phyloP scores from a whole-genome alignment of 2,113 vertebrate genomes.

The Cephalopterus ornatus region DNA sequence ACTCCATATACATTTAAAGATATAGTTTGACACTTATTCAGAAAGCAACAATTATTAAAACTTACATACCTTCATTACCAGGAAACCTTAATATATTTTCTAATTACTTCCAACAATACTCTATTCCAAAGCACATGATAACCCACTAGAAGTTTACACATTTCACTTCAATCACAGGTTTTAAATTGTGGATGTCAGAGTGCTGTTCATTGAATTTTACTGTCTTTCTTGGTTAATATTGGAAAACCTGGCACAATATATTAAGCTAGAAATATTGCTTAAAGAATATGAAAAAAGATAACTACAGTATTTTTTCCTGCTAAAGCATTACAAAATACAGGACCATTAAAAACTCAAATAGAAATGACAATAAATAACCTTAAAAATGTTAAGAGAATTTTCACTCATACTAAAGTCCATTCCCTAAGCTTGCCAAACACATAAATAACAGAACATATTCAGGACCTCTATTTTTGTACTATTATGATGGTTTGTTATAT shows the following conservation, averaged over 20 bases:
- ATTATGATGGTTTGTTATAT: constrained; percentile 63
- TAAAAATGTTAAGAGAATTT: constrained; percentile 70
- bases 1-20: constrained; percentile 80
- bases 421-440: constrained; percentile 63
- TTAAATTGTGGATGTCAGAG: constrained; percentile 66
- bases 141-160: constrained; percentile 78
- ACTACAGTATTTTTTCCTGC: constrained; percentile 73
- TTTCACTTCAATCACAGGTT: constrained; percentile 75
- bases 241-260: constrained; percentile 73
- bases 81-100: constrained; percentile 78
- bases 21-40: constrained; percentile 80
- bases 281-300: constrained; percentile 76
- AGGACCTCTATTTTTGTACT: constrained; percentile 66
- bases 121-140: constrained; percentile 77
- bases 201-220: constrained; percentile 69
- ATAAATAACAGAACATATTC: constrained; percentile 66
- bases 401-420: constrained; percentile 63
- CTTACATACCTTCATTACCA: constrained; percentile 81
- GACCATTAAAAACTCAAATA: constrained; percentile 76
- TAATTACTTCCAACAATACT: constrained; percentile 78
- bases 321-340: constrained; percentile 78
- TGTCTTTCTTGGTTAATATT: constrained; percentile 72
- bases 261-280: constrained; percentile 76
- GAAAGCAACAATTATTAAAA: constrained; percentile 81
- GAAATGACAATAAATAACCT: constrained; percentile 71